phyloP scores from a whole-genome alignment of 2,113 vertebrate genomes.

The Saimiri boliviensis region DNA sequence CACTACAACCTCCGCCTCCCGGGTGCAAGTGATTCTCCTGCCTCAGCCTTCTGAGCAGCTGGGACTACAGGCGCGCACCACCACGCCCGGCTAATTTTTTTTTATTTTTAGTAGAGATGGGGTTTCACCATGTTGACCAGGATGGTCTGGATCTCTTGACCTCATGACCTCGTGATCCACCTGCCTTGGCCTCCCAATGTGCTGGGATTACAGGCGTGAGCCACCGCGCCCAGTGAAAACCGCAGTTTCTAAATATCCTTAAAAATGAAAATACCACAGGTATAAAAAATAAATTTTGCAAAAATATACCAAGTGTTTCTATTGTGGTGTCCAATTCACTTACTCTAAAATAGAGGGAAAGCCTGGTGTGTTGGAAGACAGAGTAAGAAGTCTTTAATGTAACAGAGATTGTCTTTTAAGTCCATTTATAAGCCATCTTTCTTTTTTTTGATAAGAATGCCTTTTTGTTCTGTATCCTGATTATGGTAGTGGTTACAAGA shows the following conservation, averaged over 20 bases:
- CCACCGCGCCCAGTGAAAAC: neutral
- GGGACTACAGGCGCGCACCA: too few relatives aligned
- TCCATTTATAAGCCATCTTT: neutral
- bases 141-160: too few relatives aligned
- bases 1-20: too few relatives aligned
- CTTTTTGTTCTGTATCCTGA: slow-evolving; percentile 34
- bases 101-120: too few relatives aligned
- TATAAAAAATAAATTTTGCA: slow-evolving; percentile 7
- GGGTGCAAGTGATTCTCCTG: too few relatives aligned
- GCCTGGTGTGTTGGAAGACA: neutral
- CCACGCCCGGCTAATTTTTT: too few relatives aligned
- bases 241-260: neutral
- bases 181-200: too few relatives aligned
- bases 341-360: neutral
- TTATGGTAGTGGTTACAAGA: neutral
- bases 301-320: slow-evolving; percentile 20
- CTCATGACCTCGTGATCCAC: too few relatives aligned
- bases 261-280: slow-evolving; percentile 3
- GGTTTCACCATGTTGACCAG: too few relatives aligned
- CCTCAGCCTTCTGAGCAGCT: too few relatives aligned
- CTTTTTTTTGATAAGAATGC: neutral
- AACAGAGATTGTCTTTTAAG: neutral
- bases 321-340: neutral
- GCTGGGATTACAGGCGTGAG: too few relatives aligned
- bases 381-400: neutral